phyloP scores from a whole-genome alignment of 2,888 invertebrate genomes.

The Philereme transversata region DNA sequence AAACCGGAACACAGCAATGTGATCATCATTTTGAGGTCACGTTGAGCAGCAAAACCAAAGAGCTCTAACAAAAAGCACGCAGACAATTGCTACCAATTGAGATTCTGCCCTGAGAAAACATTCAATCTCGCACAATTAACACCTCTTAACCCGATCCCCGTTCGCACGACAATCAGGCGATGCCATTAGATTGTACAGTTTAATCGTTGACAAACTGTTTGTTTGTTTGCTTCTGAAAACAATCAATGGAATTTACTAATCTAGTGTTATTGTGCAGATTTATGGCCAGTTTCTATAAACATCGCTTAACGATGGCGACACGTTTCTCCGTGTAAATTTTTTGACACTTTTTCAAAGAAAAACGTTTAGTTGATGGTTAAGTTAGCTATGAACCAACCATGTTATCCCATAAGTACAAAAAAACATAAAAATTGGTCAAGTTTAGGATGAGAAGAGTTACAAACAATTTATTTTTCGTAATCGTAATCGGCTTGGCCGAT shows the following conservation, averaged over 20 bases:
- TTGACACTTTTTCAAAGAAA: too few species aligned
- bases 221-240: constrained; percentile 25
- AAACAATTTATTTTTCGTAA: too few species aligned
- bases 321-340: too few species aligned
- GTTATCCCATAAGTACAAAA: too few species aligned
- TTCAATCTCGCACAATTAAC: constrained; percentile 85
- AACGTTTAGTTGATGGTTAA: too few species aligned
- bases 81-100: constrained; percentile 81
- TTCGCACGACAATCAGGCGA: constrained; percentile 81
- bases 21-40: background rate
- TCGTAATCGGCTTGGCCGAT: too few species aligned
- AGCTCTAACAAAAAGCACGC: constrained; percentile 39
- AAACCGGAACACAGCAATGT: too few species aligned
- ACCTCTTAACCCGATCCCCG: constrained; percentile 82
- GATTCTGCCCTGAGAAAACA: constrained; percentile 83
- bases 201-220: constrained; percentile 54
- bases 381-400: too few species aligned
- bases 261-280: background rate
- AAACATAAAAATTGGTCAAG: too few species aligned
- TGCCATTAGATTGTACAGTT: constrained; percentile 56
- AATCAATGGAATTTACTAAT: constrained; percentile 12
- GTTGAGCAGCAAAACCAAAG: constrained; percentile 23
- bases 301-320: too few species aligned
- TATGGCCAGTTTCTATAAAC: too few species aligned
- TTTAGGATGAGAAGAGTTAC: too few species aligned